Base-by-base conservation (phyloP, 2,888 invertebrate species). In the Coenonympha arcania region DNA sequence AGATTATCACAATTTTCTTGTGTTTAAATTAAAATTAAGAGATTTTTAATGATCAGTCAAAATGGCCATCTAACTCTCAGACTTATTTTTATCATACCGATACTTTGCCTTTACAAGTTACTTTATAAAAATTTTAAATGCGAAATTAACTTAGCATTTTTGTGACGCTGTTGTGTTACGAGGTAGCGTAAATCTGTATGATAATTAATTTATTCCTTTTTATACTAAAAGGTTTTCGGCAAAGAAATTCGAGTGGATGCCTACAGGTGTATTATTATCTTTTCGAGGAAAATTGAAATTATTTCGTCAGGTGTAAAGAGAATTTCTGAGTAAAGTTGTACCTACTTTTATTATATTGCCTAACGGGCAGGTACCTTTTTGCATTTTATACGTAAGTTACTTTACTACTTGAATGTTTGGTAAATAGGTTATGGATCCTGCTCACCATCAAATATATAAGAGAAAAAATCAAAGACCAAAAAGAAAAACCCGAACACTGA, bases 61-160 rank as follows among this genome's bases (percentile, higher is more conserved):
- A n/a, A n/a, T n/a, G n/a, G n/a, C n/a, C n/a, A n/a, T n/a, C n/a
- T n/a, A n/a, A 2, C 39, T 39, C 39, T 3, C 8, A 4, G 24
- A 39, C 39, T 39, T 24, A 66, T 62, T 13, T 55, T 50, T 59
- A 62, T 61, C 59, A 37, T n/a, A 37, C 13, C 24, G 3, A 8
- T 34, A 24, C 24, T 39, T 58, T 48, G 45, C 47, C 48, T 48
- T 34, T 44, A 48, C 33, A 52, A 54, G 45, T 19, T 40, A 51
- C 30, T 48, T 53, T 53, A 62, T 61, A 63, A 61, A 61, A 62
- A 62, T 63, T 65, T 57, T 58, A 57, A 65, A 58, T 52, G 54
- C 15, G 20, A 52, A 54, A 54, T 58, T 56, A 44, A 58, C 49
- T 53, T 50, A 41, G 33, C 30, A 43, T 48, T 48, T 36, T 55